Evolutionary conservation across 2,797 vertebrate genomes (phyloP).

Genomic region (Mycteria americana): DNA sequence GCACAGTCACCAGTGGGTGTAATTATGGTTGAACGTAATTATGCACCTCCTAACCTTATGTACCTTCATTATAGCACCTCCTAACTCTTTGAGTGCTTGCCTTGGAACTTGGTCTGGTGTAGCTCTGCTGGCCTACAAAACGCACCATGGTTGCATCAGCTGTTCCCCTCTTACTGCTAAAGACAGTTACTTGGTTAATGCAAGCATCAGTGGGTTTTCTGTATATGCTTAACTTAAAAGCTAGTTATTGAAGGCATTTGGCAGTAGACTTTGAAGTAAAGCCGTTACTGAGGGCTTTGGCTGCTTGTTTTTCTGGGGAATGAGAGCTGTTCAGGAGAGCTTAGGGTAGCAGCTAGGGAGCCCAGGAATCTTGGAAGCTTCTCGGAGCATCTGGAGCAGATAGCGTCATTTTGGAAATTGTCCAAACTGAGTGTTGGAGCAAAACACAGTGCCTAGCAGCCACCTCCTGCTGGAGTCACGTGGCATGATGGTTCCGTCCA

Average conservation of each 20-base stretch:
- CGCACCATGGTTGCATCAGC: background rate
- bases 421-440: background rate
- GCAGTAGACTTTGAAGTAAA: background rate
- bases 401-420: background rate
- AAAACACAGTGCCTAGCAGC: background rate
- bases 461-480: background rate
- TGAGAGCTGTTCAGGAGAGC: background rate
- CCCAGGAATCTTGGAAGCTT: conserved; percentile 9
- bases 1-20: background rate
- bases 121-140: background rate
- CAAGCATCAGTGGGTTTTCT: background rate
- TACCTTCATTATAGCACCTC: conserved; percentile 38
- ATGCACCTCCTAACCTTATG: conserved; percentile 25
- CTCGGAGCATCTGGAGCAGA: background rate
- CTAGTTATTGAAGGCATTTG: background rate
- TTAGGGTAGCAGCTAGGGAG: background rate
- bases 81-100: background rate
- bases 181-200: background rate
- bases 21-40: conserved; percentile 58
- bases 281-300: background rate
- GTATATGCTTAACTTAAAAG: background rate
- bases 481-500: background rate
- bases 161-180: background rate
- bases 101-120: background rate
- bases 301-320: background rate